Evolutionary conservation across 2,797 vertebrate genomes (phyloP), one percentile per base, ranked within the genome.

Genomic region (Pogonophryne albipinna): DNA sequence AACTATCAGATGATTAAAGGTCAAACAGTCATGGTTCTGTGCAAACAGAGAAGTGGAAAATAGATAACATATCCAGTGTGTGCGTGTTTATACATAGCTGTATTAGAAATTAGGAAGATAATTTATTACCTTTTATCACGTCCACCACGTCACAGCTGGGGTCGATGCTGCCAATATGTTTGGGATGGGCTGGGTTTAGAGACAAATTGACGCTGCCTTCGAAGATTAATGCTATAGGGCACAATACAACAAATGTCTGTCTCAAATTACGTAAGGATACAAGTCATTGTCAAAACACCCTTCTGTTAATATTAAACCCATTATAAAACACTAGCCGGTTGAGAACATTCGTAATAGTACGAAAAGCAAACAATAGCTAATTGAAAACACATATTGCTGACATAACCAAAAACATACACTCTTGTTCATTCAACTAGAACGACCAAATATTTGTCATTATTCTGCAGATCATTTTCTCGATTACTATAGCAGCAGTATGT

Each of bases 141-240:
- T 97, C 97, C 60, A 82, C 96, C 15, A 97, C 97, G 1, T 98
- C 96, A 91, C 98, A 99, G 89, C 92, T 96, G 84, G 98, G 98
- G 91, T 99, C 98, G 69, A 99, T 99, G 86, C 98, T 97, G 85
- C 98, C 98, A 53, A 99, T 99, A 72, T 99, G 98, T 87, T 95
- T 98, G 50, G 97, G 97, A 83, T 99, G 97, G 67, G 96, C 96
- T 0, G 96, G 95, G 85, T 96, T 93, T 4, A 27, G 23, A 27
- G 23, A 27, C 23, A 27, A 27, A 27, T 27, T 27, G 23, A 95
- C 95, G 49, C 94, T 96, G 60, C 96, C 97, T 64, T 97, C 95
- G 65, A 99, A 99, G 92, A 99, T 96, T 83, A 99, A 96, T 6
- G 97, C 98, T 99, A 34, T 16, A 73, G 46, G 55, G 17, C 49